A percentile compares a stretch with the other conserved stretches of the same genome.
Evolutionary conservation across 2,797 vertebrate species (phyloP).

Genomic region (Schizothorax lantsangensis): DNA sequence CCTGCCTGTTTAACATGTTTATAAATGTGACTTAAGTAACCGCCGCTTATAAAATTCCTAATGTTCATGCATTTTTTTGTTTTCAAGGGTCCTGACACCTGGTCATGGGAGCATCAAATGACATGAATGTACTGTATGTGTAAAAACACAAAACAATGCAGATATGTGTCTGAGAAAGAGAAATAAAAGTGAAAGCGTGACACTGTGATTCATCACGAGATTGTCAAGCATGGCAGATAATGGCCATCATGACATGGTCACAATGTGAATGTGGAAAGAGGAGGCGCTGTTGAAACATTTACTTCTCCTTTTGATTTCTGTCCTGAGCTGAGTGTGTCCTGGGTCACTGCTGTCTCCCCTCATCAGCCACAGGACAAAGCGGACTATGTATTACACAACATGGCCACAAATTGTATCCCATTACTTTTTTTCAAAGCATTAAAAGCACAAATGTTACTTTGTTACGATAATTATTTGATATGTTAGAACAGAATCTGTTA

Average conservation of each 20-base stretch:
- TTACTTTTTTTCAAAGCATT: not conserved
- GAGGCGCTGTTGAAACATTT: conserved; percentile 23
- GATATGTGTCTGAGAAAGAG: not conserved
- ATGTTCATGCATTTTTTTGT: not conserved
- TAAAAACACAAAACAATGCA: not conserved
- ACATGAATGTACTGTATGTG: not conserved
- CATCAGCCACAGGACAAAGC: not conserved
- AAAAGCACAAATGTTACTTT: conserved; percentile 4
- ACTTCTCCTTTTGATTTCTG: conserved; percentile 46
- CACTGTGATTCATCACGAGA: conserved; percentile 16
- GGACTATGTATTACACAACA: not conserved
- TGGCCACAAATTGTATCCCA: not conserved
- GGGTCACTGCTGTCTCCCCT: not conserved
- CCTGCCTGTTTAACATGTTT: not conserved
- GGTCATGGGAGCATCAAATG: not conserved
- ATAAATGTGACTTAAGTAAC: not conserved
- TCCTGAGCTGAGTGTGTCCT: conserved; percentile 15
- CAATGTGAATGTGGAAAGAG: conserved; percentile 37
- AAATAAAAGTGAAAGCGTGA: not conserved
- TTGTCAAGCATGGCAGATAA: not conserved
- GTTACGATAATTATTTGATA: not conserved
- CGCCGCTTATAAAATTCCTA: not conserved
- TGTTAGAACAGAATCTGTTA: not conserved
- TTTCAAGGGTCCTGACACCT: not conserved
- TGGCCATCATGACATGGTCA: conserved; percentile 24